Base-by-base conservation (phyloP, 2,113 vertebrate genomes). In the Gallinago undulata region DNA sequence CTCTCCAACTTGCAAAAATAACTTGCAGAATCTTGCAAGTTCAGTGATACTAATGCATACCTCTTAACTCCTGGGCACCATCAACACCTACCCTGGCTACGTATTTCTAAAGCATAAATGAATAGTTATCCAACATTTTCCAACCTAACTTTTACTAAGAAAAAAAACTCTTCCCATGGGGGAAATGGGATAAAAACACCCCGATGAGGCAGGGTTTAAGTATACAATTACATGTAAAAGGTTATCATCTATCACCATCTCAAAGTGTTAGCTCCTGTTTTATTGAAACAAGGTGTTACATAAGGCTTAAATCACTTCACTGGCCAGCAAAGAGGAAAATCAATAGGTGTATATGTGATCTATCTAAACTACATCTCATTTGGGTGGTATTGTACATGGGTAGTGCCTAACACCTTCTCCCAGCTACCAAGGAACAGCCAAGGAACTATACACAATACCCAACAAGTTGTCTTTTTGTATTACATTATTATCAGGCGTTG, bases 281-380 rank as follows among this genome's bases (percentile, higher is more conserved):
- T 80, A 94, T n/a, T 87, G 62, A 31, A 96, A 73, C 70, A 92
- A 90, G 77, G 73, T 79, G 76, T 90, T 66, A 82, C 66, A 35
- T 7, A 13, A 37, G 31, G 53, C n/a, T 94, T 78, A 28, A 96
- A 92, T 76, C 22, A 33, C 35, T 87, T 69, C 45, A 33, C 0
- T 51, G 55, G 51, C 45, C 10, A 1, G 11, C 30, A 19, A 50
- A 70, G 41, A 70, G 66, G 57, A 64, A 93, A 93, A 89, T 63
- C 56, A 81, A 57, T 64, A 24, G 45, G 7, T 55, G 18, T 63
- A 1, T 25, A 33, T 35, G 59, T 28, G 74, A 64, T 57, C 55
- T 95, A 25, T 13, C 33, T 64, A 69, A 87, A 60, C 24, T 33
- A 5, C 43, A 70, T 75, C 51, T 47, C 27, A 57, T 79, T 57